Evolutionary conservation across 2,113 vertebrate species (phyloP), one percentile per base, ranked within the genome.

Genomic region (Mormyrus lacerda): DNA sequence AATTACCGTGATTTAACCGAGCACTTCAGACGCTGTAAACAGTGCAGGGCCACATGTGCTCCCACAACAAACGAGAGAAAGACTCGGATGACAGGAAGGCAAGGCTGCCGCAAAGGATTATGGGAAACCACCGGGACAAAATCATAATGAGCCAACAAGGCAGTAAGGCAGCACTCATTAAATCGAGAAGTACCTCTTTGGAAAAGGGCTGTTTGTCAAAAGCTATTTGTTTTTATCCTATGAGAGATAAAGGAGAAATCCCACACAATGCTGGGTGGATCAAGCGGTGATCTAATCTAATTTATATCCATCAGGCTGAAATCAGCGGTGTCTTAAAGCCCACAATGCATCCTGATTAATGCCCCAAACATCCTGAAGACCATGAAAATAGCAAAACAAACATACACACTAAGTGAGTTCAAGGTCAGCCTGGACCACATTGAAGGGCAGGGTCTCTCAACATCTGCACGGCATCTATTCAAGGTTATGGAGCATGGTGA

Each of bases 281-380:
- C 17, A 84, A 27, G 21, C 35, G 10, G 15, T 21, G 21, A 84
- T 84, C 39, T 50, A 27, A 51, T 82, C 47, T 83, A 58, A 89
- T 84, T n/a, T 89, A 51, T 61, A 17, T n/a, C 8, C 69, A 55
- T 35, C 48, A 50, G 47, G 27, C 19, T 83, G 19, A 58, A 55
- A 83, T 85, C 89, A 65, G 58, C 24, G 45, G 5, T 44, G 84
- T 51, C 58, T 73, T 86, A 89, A 31, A 86, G 27, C 84, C 17
- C 39, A 45, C 42, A 47, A 51, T 51, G 42, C 55, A 53, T 55
- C 17, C 89, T 51, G 85, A 89, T 79, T n/a, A 42, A 87, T 35
- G 76, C 47, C 24, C 39, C 45, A 55, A 83, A 83, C 21, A 8
- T 42, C 6, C 76, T 8, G 76, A 82, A 65, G 47, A 84, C 55